Evolutionary conservation across 2,797 vertebrate genomes (phyloP).

Genomic region (Amphiprion clarkii): DNA sequence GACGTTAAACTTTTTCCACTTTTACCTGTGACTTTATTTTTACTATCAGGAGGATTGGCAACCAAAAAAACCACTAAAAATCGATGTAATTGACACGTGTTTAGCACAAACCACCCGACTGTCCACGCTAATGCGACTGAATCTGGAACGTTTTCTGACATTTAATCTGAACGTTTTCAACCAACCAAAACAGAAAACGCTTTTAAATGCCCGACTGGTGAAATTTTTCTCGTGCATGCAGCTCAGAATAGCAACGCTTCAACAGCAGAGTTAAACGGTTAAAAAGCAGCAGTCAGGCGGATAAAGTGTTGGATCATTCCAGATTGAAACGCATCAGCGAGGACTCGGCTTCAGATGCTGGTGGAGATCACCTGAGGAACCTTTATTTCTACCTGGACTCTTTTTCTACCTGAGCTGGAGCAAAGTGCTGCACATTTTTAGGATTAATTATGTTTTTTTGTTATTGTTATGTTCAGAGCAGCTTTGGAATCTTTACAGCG

Average conservation of each 20-base stretch:
- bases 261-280: too few species aligned
- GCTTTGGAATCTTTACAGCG: slow-evolving; percentile 16
- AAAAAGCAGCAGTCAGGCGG: slow-evolving; percentile 6
- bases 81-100: slow-evolving; percentile 19
- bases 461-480: slow-evolving; percentile 2
- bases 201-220: too few species aligned
- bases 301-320: slow-evolving; percentile 9
- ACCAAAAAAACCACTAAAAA: slow-evolving; percentile 15
- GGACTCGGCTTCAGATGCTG: slow-evolving; percentile 53
- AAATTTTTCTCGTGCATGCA: slow-evolving; percentile 48
- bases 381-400: slow-evolving; percentile 31
- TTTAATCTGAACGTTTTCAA: neutral
- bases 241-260: slow-evolving; percentile 44
- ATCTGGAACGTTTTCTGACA: slow-evolving; percentile 13
- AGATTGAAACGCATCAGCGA: slow-evolving; percentile 29
- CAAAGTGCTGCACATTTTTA: slow-evolving; percentile 8
- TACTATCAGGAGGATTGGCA: slow-evolving; percentile 30
- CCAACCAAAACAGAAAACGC: neutral
- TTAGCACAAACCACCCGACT: slow-evolving; percentile 9
- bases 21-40: slow-evolving; percentile 13
- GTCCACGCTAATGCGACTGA: slow-evolving; percentile 28
- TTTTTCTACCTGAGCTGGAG: slow-evolving; percentile 25
- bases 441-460: neutral
- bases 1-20: slow-evolving; percentile 44
- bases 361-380: slow-evolving; percentile 49